Percentiles rank a stretch among this genome's conserved stretches.
These are phyloP conservation scores for Ormia ochracea DNA, from an alignment of 2,888 invertebrate genomes.

Conservation along the genomic window DNA sequence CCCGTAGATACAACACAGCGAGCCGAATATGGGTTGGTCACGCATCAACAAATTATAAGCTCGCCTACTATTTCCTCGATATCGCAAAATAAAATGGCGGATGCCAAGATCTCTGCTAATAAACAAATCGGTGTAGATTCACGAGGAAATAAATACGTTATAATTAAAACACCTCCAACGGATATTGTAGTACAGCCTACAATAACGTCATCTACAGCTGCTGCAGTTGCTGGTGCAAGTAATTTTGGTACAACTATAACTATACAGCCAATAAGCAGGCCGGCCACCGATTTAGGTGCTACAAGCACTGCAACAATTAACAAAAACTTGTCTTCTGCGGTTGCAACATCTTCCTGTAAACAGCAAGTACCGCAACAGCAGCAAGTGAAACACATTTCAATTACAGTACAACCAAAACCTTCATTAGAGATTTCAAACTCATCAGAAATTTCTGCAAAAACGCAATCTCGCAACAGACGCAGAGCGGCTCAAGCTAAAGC, in stretches of 20 bases:
- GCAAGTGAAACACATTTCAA: conserved; percentile 53
- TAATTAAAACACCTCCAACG: conserved; percentile 66
- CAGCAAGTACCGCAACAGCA: conserved; percentile 35
- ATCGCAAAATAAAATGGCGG: conserved; percentile 22
- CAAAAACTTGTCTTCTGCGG: conserved; percentile 5
- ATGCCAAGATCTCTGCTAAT: conserved; percentile 54
- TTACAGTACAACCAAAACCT: conserved; percentile 61
- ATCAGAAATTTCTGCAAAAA: conserved; percentile 8
- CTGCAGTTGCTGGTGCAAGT: conserved; percentile 33
- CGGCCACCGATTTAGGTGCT: conserved; percentile 6
- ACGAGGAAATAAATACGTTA: conserved; percentile 74
- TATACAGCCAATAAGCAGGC: conserved; percentile 28
- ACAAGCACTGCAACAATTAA: conserved; percentile 14
- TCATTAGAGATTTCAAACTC: conserved; percentile 13
- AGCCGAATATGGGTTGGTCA: conserved; percentile 43
- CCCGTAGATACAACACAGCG: neutral
- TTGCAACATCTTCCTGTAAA: conserved; percentile 22
- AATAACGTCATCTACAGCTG: conserved; percentile 22
- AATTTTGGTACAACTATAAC: conserved; percentile 56
- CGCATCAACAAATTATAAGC: conserved; percentile 57
- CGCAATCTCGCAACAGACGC: conserved; percentile 7
- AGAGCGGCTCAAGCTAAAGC: conserved; percentile 33
- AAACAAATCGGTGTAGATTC: conserved; percentile 68
- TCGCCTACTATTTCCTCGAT: conserved; percentile 44
- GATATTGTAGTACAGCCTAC: conserved; percentile 58